These are phyloP conservation scores for Erebia ligea DNA, from an alignment of 2,888 invertebrate genomes.

Conservation along the genomic window DNA sequence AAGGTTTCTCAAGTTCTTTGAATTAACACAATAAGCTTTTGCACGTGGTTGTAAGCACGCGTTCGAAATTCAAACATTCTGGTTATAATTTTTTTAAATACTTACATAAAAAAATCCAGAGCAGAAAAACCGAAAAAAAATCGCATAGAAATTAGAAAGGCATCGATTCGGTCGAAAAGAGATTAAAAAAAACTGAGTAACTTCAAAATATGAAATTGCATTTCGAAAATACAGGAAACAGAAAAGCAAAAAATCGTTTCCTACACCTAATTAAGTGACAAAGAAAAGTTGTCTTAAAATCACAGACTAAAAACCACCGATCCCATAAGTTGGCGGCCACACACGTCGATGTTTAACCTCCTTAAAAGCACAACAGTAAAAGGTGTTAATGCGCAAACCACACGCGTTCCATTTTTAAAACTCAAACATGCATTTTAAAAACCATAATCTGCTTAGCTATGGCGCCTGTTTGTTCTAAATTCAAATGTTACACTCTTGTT, in stretches of 20 bases:
- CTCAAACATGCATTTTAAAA: constrained; percentile 68
- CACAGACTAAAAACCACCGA: constrained; percentile 49
- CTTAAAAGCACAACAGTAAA: constrained; percentile 76
- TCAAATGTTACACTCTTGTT: constrained; percentile 70
- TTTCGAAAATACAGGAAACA: too few species aligned
- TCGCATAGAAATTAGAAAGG: constrained; percentile 2
- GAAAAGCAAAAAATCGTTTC: not conserved
- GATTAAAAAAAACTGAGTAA: too few species aligned
- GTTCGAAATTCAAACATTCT: constrained; percentile 48
- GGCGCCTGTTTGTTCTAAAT: constrained; percentile 70
- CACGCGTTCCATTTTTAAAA: constrained; percentile 72
- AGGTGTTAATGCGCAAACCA: constrained; percentile 78
- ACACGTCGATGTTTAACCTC: constrained; percentile 61
- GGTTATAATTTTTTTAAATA: constrained; percentile 8
- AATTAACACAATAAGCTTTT: constrained; percentile 58
- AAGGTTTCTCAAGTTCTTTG: constrained; percentile 59
- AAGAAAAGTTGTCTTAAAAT: constrained; percentile 46
- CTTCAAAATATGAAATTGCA: too few species aligned
- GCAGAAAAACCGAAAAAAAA: not conserved
- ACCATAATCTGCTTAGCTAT: constrained; percentile 70
- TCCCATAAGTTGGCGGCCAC: constrained; percentile 59
- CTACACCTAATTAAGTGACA: constrained; percentile 38
- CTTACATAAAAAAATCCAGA: constrained; percentile 23
- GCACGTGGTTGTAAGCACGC: constrained; percentile 69
- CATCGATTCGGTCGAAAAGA: too few species aligned